Evolutionary conservation across 2,113 vertebrate genomes (phyloP).

Genomic region (Leptodactylus fuscus): DNA sequence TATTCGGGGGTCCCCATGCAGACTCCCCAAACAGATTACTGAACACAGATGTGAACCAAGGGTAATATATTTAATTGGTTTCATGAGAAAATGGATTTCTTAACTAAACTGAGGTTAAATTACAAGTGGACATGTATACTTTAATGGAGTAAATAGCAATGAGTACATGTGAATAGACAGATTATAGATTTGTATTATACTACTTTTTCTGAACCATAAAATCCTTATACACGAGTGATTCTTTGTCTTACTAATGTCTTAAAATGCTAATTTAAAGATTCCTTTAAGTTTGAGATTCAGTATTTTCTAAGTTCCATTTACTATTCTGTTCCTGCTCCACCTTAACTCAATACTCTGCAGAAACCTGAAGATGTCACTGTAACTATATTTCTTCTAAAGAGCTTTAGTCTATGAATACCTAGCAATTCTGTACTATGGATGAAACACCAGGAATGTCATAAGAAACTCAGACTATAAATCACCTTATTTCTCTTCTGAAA

Average conservation of each 20-base stretch:
- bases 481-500: not conserved
- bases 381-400: slow-evolving; percentile 2
- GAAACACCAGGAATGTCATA: not conserved
- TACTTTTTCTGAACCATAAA: not conserved
- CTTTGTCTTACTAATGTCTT: not conserved
- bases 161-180: too few relatives aligned
- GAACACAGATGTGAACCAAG: too few relatives aligned
- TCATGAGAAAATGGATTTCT: too few relatives aligned
- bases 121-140: too few relatives aligned
- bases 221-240: not conserved
- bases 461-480: slow-evolving; percentile 7
- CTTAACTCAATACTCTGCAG: not conserved
- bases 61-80: too few relatives aligned
- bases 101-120: too few relatives aligned
- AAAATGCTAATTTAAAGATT: not conserved
- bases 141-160: too few relatives aligned
- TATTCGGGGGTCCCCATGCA: too few relatives aligned
- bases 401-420: not conserved
- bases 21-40: too few relatives aligned
- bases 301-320: not conserved
- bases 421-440: not conserved
- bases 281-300: not conserved
- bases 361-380: slow-evolving; percentile 31
- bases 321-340: not conserved
- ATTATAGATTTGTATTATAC: not conserved